phyloP scores from a whole-genome alignment of 2,797 vertebrate species.

The Anguilla anguilla region DNA sequence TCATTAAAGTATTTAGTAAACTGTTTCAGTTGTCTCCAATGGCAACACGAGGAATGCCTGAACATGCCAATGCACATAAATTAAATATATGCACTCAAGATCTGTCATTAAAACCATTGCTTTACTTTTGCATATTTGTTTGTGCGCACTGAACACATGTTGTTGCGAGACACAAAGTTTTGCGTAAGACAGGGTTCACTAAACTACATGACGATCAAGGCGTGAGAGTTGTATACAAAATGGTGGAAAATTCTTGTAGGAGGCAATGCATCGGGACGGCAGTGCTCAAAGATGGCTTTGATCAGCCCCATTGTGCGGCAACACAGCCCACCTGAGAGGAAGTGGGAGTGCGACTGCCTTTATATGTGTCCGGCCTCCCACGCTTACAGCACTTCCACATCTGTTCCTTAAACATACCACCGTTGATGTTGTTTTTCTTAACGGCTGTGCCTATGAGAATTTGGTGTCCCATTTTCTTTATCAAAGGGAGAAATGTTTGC shows the following conservation, averaged over 20 bases:
- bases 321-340: constrained; percentile 28
- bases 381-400: constrained; percentile 21
- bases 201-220: constrained; percentile 31
- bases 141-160: constrained; percentile 24
- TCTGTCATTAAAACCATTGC: not conserved
- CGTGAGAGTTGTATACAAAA: constrained; percentile 17
- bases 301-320: constrained; percentile 20
- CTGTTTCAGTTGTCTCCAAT: not conserved
- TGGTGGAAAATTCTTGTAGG: constrained; percentile 26
- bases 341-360: constrained; percentile 10
- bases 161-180: constrained; percentile 16
- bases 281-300: constrained; percentile 21
- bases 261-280: constrained; percentile 23
- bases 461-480: constrained; percentile 24
- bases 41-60: not conserved
- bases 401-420: constrained; percentile 32
- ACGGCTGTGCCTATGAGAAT: constrained; percentile 30
- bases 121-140: not conserved
- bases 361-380: constrained; percentile 27
- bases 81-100: not conserved
- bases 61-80: not conserved
- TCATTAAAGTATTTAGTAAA: not conserved
- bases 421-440: constrained; percentile 33
- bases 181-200: constrained; percentile 25
- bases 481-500: constrained; percentile 30